phyloP scores from a whole-genome alignment of 2,888 invertebrate genomes.

The Idaea dimidiata region DNA sequence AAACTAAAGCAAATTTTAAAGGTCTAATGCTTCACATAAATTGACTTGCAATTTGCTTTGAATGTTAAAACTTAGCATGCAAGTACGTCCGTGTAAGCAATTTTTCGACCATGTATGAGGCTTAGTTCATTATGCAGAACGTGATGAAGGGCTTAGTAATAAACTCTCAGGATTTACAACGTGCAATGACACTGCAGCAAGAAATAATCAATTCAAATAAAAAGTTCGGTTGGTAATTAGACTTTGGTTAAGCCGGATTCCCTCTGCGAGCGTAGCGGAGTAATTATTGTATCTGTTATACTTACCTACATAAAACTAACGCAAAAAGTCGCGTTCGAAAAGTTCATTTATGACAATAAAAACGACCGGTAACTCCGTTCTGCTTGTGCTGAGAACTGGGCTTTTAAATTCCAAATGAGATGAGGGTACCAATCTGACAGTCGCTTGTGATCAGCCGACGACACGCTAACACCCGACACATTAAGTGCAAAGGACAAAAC shows the following conservation, averaged over 20 bases:
- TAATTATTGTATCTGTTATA: too few relatives aligned
- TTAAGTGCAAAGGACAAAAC: too few relatives aligned
- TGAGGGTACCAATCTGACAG: too few relatives aligned
- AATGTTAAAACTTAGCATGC: background rate
- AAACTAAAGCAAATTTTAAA: constrained; percentile 5
- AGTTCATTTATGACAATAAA: too few relatives aligned
- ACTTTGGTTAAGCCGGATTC: background rate
- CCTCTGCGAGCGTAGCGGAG: too few relatives aligned
- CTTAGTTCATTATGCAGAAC: constrained; percentile 40
- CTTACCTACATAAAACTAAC: too few relatives aligned
- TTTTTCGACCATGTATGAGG: constrained; percentile 18
- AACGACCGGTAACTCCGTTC: too few relatives aligned
- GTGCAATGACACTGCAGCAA: constrained; percentile 17
- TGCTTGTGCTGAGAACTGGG: too few relatives aligned
- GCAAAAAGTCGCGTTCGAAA: too few relatives aligned
- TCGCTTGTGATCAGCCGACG: too few relatives aligned
- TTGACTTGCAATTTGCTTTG: constrained; percentile 2
- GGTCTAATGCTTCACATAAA: background rate
- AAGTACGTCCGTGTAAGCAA: constrained; percentile 2
- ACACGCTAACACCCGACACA: too few relatives aligned
- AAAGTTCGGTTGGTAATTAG: background rate
- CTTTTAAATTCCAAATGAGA: too few relatives aligned
- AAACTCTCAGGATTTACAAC: constrained; percentile 24
- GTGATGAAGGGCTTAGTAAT: constrained; percentile 42
- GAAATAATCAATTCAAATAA: background rate